Percentiles rank a stretch among this genome's conserved stretches.
These are phyloP conservation scores for Melanotaenia pygmaea DNA, from an alignment of 2,797 vertebrate species.

Conservation along the genomic window DNA sequence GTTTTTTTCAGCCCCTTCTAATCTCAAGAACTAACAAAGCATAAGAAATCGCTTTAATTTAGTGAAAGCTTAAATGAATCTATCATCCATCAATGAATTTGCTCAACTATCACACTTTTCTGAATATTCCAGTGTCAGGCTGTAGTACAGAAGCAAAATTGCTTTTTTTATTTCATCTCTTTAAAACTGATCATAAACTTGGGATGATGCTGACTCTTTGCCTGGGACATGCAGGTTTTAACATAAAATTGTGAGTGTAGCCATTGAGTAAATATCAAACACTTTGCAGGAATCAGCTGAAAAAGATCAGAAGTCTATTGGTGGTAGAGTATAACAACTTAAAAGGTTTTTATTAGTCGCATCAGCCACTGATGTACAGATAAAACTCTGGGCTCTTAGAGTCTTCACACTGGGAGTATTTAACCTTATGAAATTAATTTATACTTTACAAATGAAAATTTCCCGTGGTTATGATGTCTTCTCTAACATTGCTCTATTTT, in stretches of 20 bases:
- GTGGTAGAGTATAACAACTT: no score
- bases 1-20: not conserved
- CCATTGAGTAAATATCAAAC: no score
- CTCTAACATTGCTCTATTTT: not conserved
- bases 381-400: no score
- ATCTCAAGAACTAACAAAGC: not conserved
- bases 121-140: not conserved
- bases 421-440: not conserved
- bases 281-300: no score
- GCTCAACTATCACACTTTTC: not conserved
- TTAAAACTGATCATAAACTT: not conserved
- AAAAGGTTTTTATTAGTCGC: no score
- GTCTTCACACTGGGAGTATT: not conserved
- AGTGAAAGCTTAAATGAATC: not conserved
- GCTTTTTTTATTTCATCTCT: not conserved
- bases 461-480: not conserved
- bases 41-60: not conserved
- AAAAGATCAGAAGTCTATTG: no score
- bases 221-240: no score
- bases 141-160: not conserved
- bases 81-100: not conserved
- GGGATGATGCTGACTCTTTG: not conserved
- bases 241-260: no score
- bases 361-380: no score
- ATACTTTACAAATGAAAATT: not conserved